Percentiles rank a stretch among this genome's conserved stretches.
These are phyloP conservation scores for Masticophis lateralis DNA, from an alignment of 2,797 vertebrate species.

Conservation along the genomic window DNA sequence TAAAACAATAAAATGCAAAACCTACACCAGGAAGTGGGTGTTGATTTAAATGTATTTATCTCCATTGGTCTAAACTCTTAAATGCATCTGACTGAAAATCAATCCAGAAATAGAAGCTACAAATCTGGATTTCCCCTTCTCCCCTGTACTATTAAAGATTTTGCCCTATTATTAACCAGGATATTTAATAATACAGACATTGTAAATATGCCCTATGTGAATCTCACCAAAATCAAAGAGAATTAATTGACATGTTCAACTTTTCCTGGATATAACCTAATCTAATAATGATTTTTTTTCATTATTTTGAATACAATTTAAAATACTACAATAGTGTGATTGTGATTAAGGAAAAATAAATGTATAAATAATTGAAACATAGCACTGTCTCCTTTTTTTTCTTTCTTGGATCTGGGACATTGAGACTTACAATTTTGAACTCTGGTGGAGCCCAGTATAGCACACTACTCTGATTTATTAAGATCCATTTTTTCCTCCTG, in stretches of 20 bases:
- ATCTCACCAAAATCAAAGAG: not conserved
- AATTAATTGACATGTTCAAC: not conserved
- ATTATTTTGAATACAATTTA: not conserved
- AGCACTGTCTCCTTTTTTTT: conserved; percentile 20
- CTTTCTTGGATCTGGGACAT: conserved; percentile 14
- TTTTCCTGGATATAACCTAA: not conserved
- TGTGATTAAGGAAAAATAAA: conserved; percentile 1
- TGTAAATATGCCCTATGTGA: not conserved
- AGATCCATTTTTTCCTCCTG: not conserved
- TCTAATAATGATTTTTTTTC: not conserved
- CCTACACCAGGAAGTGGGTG: too few relatives aligned
- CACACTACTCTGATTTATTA: not conserved
- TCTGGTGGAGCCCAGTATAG: not conserved
- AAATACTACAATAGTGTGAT: conserved; percentile 23
- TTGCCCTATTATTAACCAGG: not conserved
- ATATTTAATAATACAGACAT: conserved; percentile 14
- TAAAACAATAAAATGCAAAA: not conserved
- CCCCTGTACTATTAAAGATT: not conserved
- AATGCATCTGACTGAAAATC: not conserved
- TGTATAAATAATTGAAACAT: conserved; percentile 25
- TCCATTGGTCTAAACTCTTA: not conserved
- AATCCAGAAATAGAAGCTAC: not conserved
- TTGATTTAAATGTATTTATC: not conserved
- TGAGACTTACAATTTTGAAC: not conserved
- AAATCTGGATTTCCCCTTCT: not conserved